Evolutionary conservation across 1,140 invertebrate species (phyloP).

Genomic region (Eupeodes corollae): DNA sequence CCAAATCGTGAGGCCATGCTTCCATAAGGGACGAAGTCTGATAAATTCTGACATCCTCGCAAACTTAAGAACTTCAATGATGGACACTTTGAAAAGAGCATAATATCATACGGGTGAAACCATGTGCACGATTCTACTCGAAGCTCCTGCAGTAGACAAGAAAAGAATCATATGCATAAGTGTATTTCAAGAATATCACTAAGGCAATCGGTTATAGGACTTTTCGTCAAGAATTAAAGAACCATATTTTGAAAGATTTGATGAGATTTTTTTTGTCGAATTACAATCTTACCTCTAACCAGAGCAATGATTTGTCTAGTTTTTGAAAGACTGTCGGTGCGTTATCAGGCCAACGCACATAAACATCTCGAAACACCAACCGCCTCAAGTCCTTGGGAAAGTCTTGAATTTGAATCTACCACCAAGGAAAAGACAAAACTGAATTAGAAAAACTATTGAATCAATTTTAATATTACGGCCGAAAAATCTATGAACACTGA

Average conservation of each 20-base stretch:
- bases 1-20: conserved; percentile 60
- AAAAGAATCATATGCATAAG: no score
- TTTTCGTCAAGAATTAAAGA: no score
- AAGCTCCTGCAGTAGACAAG: no score
- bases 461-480: conserved; percentile 25
- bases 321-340: conserved; percentile 44
- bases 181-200: no score
- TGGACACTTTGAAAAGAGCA: conserved; percentile 57
- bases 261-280: no score
- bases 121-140: conserved; percentile 56
- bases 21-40: conserved; percentile 61
- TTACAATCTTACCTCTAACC: conserved; percentile 42
- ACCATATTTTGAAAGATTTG: no score
- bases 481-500: conserved; percentile 40
- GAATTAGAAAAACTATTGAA: no score
- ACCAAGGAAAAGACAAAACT: no score
- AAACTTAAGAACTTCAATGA: conserved; percentile 46
- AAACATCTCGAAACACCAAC: conserved; percentile 45
- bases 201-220: no score
- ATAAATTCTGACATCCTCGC: conserved; percentile 48
- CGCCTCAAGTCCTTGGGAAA: conserved; percentile 46
- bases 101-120: conserved; percentile 54
- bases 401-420: conserved; percentile 40
- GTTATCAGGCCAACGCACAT: conserved; percentile 38
- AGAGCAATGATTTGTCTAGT: conserved; percentile 44